Conservation (phyloP, 2,797 vertebrate species). For the Pitangus sulphuratus region DNA sequence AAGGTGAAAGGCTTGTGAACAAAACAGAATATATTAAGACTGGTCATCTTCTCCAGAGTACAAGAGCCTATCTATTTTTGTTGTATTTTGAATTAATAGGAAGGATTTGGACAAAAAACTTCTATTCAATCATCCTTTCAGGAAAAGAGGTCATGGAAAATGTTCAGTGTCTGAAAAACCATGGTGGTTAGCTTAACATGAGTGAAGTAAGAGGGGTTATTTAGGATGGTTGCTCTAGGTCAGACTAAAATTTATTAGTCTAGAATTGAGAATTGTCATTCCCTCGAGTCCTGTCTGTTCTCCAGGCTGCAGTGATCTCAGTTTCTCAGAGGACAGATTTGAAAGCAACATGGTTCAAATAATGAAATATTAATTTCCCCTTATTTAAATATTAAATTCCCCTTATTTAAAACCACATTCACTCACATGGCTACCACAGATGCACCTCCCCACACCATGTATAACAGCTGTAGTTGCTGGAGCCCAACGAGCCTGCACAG, state of each 20-base stretch:
- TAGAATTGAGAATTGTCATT: background rate
- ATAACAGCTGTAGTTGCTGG: background rate
- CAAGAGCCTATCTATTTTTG: background rate
- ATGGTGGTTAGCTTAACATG: background rate
- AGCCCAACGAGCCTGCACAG: background rate
- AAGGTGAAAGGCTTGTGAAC: background rate
- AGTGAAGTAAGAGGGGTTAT: background rate
- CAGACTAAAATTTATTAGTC: slow-evolving; percentile 32
- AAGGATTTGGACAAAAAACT: background rate
- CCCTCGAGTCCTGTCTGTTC: background rate
- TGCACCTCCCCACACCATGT: background rate
- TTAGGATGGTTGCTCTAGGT: background rate
- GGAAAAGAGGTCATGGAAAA: background rate
- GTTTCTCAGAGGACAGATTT: background rate
- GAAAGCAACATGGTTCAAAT: background rate
- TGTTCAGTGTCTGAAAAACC: background rate
- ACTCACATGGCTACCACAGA: background rate
- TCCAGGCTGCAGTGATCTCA: slow-evolving; percentile 13
- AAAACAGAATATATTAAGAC: background rate
- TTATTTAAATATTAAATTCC: background rate
- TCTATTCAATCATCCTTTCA: background rate
- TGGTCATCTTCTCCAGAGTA: background rate
- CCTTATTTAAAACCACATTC: background rate
- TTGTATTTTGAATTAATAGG: background rate
- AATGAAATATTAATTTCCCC: background rate